Base-by-base conservation (phyloP, 2,888 invertebrate species). In the Netelia virgata region DNA sequence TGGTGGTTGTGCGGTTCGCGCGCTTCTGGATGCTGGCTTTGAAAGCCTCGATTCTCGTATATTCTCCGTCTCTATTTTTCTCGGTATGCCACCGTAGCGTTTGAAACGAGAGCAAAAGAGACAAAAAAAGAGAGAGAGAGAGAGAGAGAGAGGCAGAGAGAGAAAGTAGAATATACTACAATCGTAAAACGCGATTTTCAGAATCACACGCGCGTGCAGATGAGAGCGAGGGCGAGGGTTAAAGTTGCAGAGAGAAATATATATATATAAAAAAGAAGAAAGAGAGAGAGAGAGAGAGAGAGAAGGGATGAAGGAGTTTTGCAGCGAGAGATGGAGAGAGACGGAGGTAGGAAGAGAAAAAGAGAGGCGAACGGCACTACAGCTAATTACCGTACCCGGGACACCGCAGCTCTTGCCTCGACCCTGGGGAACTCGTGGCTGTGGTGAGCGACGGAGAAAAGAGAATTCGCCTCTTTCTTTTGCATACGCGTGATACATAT, bases 131-230 rank as follows among this genome's bases (percentile, higher is more conserved):
- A 14, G 41, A 55, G 36, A 59, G 41, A 61, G 50, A 53, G 61
- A n/a, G 20, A 43, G 16, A 16, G 28, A 43, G 63, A 70, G 63
- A 63, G 43, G 10, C 43, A 57, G 59, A 66, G 20, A 66, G 55
- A 75, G 63, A 66, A 55, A 61, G 43, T 50, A 55, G 80, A 63
- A 78, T 79, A 75, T 74, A 82, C 61, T 88, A 91, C 90, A 89
- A 87, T 88, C 88, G 88, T 86, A 87, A 85, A 88, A 89, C 88
- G 90, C 90, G 86, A 90, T 92, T 91, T 92, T 91, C 90, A 91
- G 87, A 90, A 90, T 91, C 89, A 89, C 90, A 90, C 90, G 89
- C 90, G 90, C 90, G 90, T 89, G 88, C 88, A 83, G 87, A 66
- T 23, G 53, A 69, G 75, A 61, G 74, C 61, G 43, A 43, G 69